phyloP scores from a whole-genome alignment of 2,888 invertebrate genomes.

The Pandemis heparana region DNA sequence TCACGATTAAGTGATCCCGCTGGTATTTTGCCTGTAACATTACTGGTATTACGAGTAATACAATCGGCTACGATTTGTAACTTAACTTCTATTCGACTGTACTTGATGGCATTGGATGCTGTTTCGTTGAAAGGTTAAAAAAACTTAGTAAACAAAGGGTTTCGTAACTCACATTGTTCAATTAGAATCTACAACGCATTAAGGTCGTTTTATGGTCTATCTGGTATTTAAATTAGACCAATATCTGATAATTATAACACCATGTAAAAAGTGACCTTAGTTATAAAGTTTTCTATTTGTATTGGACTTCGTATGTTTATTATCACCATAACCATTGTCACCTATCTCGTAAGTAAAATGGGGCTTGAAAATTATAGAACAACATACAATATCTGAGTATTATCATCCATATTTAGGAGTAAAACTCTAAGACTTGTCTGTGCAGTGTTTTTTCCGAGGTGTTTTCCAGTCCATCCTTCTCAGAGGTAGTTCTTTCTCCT shows the following conservation, averaged over 20 bases:
- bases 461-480: no score
- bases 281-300: no score
- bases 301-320: no score
- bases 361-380: no score
- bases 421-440: no score
- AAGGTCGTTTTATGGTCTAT: not conserved
- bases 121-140: conserved; percentile 20
- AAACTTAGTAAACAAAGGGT: not conserved
- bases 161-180: not conserved
- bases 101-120: conserved; percentile 11
- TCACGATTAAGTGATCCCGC: not conserved
- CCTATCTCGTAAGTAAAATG: no score
- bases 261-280: no score
- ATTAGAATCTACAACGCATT: not conserved
- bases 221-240: not conserved
- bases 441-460: no score
- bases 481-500: no score
- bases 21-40: not conserved
- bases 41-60: not conserved
- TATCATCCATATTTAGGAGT: no score
- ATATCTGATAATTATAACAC: not conserved
- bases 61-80: conserved; percentile 12
- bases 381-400: no score
- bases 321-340: no score
- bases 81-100: not conserved